Evolutionary conservation across 2,113 vertebrate species (phyloP), one percentile per base, ranked within the genome.

Genomic region (Scophthalmus maximus): DNA sequence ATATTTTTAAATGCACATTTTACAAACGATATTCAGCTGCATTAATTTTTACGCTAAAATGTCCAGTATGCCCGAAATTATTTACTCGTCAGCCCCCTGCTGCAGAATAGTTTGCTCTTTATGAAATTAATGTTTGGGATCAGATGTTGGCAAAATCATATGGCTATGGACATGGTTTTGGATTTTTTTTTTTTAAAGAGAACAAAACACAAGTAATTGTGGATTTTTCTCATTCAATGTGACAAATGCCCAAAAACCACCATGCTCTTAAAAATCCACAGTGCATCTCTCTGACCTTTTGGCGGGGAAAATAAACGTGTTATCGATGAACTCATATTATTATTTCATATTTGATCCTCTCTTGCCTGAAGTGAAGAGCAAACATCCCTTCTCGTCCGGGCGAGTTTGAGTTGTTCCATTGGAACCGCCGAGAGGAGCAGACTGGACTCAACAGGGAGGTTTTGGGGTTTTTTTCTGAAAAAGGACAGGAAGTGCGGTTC

Each of bases 401-500:
- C n/a, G 55, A 50, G 58, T 46, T 4, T 22, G 12, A 23, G 36
- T 61, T 32, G 36, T 61, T 32, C 29, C 30, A 68, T 32, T 71
- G 51, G 66, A 58, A 0, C 50, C 40, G 62, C 30, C 47, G 26
- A 8, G 4, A 52, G 46, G 36, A 47, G 23, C 40, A 32, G 14
- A 20, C 49, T 51, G 23, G 6, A 7, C 52, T 46, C 68, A 23
- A 42, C 64, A 15, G 73, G 52, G 22, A 32, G 40, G 14, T 32
- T 38, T 40, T 27, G 11, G n/a, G n/a, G n/a, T 23, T 50, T 26
- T n/a, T 14, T 51, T 26, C 46, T 49, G 7, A 63, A 10, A 49
- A 32, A 23, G 34, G 17, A 62, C 59, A 64, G 23, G 46, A 59
- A 73, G 38, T 20, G 57, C 29, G 6, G 3, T 44, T 72, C 81